phyloP scores from a whole-genome alignment of 2,888 invertebrate genomes.

The Acleris cristana region DNA sequence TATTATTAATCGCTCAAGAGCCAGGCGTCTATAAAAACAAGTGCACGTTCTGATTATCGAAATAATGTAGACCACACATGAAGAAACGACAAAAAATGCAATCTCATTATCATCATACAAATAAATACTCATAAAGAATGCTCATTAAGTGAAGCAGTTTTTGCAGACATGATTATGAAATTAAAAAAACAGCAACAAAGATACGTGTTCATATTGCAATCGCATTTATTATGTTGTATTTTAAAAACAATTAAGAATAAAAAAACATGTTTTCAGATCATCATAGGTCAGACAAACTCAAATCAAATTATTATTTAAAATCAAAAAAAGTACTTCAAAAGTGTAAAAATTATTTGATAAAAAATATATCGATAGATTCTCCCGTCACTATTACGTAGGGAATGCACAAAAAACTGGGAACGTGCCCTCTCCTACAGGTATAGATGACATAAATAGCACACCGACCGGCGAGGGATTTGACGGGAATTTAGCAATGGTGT shows the following conservation, averaged over 20 bases:
- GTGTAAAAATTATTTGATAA: background rate
- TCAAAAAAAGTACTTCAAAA: no score
- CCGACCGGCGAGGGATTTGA: constrained; percentile 9
- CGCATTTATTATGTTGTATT: no score
- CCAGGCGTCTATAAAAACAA: constrained; percentile 15
- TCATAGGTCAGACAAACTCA: no score
- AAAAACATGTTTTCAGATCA: no score
- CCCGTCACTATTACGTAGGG: constrained; percentile 8
- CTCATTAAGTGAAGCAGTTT: no score
- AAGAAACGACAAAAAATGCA: background rate
- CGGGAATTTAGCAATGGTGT: background rate
- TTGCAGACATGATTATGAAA: no score
- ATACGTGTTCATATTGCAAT: no score
- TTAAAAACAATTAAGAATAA: no score
- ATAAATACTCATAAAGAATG: background rate
- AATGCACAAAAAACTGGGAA: constrained; percentile 32
- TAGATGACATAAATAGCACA: constrained; percentile 31
- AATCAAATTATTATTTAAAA: no score
- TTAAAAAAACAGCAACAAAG: no score
- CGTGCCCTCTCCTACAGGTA: constrained; percentile 33
- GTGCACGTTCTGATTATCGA: constrained; percentile 4
- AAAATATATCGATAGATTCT: constrained; percentile 6
- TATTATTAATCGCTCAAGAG: constrained; percentile 27
- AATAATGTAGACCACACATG: constrained; percentile 25
- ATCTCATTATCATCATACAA: background rate